These are phyloP conservation scores for Bibio marci DNA, from an alignment of 2,888 invertebrate species.

Conservation along the genomic window DNA sequence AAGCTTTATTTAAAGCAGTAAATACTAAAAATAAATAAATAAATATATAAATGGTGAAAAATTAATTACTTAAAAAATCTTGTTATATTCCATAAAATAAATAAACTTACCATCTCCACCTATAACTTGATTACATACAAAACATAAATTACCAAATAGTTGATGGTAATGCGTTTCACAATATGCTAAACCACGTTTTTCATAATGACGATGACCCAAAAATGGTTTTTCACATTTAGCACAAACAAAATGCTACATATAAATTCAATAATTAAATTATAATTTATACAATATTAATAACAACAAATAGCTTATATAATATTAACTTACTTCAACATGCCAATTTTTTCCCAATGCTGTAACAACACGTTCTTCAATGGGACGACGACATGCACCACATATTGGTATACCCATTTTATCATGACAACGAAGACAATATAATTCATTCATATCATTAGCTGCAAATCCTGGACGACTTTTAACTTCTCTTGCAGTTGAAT, in stretches of 20 bases:
- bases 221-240: slow-evolving; percentile 99
- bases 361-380: slow-evolving; percentile 96
- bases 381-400: slow-evolving; percentile 96
- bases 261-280: slow-evolving; percentile 6
- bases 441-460: slow-evolving; percentile 82
- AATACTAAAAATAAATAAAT: slow-evolving; percentile 55
- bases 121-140: slow-evolving; percentile 96
- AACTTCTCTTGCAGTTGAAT: slow-evolving; percentile 91
- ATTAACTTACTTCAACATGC: slow-evolving; percentile 71
- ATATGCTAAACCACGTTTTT: slow-evolving; percentile 95
- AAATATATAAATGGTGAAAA: too few relatives aligned
- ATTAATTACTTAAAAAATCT: neutral
- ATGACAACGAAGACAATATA: slow-evolving; percentile 95
- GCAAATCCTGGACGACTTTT: slow-evolving; percentile 78
- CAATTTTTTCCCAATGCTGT: slow-evolving; percentile 96
- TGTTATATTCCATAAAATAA: slow-evolving; percentile 5
- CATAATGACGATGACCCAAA: slow-evolving; percentile 96
- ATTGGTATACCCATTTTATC: slow-evolving; percentile 99
- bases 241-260: slow-evolving; percentile 88
- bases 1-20: slow-evolving; percentile 94
- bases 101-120: slow-evolving; percentile 88
- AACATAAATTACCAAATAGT: slow-evolving; percentile 96
- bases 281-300: slow-evolving; percentile 3
- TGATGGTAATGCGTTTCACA: slow-evolving; percentile 99
- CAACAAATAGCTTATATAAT: slow-evolving; percentile 4